Evolutionary conservation across 2,888 invertebrate species (phyloP), one percentile per base, ranked within the genome.

Genomic region (Chloroclysta siterata): DNA sequence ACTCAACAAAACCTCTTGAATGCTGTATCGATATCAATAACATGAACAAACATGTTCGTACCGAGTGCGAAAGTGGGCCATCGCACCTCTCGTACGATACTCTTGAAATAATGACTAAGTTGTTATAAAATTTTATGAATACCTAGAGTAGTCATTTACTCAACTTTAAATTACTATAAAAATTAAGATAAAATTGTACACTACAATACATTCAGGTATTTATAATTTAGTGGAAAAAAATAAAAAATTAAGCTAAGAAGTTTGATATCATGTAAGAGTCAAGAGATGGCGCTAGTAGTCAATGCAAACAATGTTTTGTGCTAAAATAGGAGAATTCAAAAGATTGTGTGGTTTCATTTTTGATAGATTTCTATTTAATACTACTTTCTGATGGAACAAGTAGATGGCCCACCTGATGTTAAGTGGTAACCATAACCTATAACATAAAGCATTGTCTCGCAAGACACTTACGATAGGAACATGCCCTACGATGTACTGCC

Each of bases 251-350:
- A 8, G 33, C 8, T 33, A 0, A 8, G 8, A 15, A 15, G 15
- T 15, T 8, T 44, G 8, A 5, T 47, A 41, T 8, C 13, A 15
- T 14, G 28, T 13, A 5, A 46, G 14, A 17, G 10, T 48, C 73
- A 66, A 76, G 53, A 84, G 84, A 83, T 84, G 84, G 82, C 83
- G 84, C 51, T 77, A 76, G 70, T 66, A 51, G 77, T 60, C 39
- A 13, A 41, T n/a, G 0, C 7, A 5, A 5, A 7, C 14, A 15
- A n/a, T 14, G 50, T 15, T 51, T 51, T 36, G 7, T 5, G 14
- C 2, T 13, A 3, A 52, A 11, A 51, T 6, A 15, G 11, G 11
- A 39, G 36, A 39, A 11, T 39, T 11, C 6, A 33, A 0, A 39
- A 11, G 36, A 10, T 11, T 39, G 10, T 39, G 33, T 5, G 1